These are phyloP conservation scores for Machaerirhynchus nigripectus DNA, from an alignment of 2,113 vertebrate species.

Conservation along the genomic window DNA sequence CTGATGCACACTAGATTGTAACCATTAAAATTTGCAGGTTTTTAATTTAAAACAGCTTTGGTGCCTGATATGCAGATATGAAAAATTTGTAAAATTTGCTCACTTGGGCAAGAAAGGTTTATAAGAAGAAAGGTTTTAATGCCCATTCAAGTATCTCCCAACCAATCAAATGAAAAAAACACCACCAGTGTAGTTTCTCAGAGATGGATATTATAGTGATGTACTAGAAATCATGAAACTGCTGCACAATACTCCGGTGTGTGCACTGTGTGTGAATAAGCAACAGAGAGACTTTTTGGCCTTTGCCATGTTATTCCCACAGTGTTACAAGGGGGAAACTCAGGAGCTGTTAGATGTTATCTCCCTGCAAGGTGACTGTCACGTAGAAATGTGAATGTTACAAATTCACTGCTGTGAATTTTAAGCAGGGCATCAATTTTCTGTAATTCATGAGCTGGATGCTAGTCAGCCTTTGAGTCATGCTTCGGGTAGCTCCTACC, in stretches of 20 bases:
- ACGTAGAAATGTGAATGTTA: not conserved
- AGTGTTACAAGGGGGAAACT: not conserved
- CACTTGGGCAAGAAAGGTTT: not conserved
- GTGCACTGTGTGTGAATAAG: not conserved
- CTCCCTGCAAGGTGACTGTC: not conserved
- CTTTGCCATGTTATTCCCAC: not conserved
- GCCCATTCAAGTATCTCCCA: not conserved
- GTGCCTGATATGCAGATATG: not conserved
- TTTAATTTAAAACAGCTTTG: not conserved
- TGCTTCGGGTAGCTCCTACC: slow-evolving; percentile 24
- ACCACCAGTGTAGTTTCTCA: not conserved
- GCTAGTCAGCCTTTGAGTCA: slow-evolving; percentile 21
- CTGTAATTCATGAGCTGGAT: not conserved
- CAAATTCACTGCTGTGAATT: slow-evolving; percentile 20
- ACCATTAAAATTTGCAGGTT: not conserved
- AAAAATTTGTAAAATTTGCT: not conserved
- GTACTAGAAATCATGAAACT: not conserved
- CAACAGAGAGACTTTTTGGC: not conserved
- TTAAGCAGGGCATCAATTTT: slow-evolving; percentile 44
- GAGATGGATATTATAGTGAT: too few relatives aligned
- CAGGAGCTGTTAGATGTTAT: not conserved
- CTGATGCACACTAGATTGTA: not conserved
- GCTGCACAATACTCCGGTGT: not conserved
- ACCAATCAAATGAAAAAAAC: not conserved
- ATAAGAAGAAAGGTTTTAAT: not conserved